Base-by-base conservation (phyloP, 23 tunicate genomes). In the Clavelina lepadiformis region DNA sequence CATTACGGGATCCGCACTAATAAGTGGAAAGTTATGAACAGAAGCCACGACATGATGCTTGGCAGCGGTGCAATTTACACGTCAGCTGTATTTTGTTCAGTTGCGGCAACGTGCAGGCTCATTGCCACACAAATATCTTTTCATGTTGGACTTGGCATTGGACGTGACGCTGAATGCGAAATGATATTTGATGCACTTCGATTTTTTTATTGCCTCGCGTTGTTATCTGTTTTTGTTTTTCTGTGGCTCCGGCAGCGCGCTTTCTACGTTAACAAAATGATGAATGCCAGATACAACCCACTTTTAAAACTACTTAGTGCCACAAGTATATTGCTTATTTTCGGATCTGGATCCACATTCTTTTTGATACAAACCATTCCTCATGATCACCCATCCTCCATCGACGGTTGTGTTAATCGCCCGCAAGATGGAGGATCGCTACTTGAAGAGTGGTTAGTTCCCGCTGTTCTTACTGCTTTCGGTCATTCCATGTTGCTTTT, bases 201-300 rank as follows among this genome's bases (percentile, higher is more conserved):
- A 24, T 64, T 35, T 3, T 29, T 49, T 18, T 72, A 80, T 59
- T 62, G 68, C 19, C 21, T 51, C 18, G 79, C 35, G 5, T 8
- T 71, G 30, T 50, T 55, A n/a, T 47, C 72, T 0, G 55, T 72
- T 1, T 72, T 71, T 31, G 20, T 63, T 7, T 80, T 80, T 38
- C 72, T 80, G 5, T 80, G 86, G 86, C 37, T 80, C 1, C 71
- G 86, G 26, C 86, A 80, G 36, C 53, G 71, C 22, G 56, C 65
- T 21, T 55, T 80, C 31, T 80, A 71, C 64, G 47, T 60, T 26
- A 80, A 80, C 37, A 46, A 65, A 61, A 78, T 65, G 62, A 37
- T 80, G 72, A 71, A 72, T 44, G 78, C 50, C 24, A 38, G 61
- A 0, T 64, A 80, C 35, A 78, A 60, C 0, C 49, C 24, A 34